phyloP scores from a whole-genome alignment of 1,140 invertebrate genomes.

The Neocloeon triangulifer region DNA sequence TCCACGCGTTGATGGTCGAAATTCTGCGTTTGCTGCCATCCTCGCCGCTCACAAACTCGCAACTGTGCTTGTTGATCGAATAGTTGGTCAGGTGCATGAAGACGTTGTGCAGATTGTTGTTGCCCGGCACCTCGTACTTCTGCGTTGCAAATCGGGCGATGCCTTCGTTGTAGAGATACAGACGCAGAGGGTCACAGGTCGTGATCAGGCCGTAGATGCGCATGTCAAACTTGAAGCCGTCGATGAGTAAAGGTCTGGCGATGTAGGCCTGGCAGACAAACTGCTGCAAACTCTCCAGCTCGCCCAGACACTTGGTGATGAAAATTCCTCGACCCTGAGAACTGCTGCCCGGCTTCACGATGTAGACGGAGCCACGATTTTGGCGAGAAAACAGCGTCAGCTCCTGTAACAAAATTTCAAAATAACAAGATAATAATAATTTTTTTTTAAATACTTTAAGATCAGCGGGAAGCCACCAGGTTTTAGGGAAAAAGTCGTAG shows the following conservation, averaged over 20 bases:
- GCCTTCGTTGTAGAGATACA: slow-evolving; percentile 92
- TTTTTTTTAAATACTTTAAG: slow-evolving; percentile 12
- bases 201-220: slow-evolving; percentile 85
- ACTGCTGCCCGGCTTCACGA: slow-evolving; percentile 69
- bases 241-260: slow-evolving; percentile 58
- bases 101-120: slow-evolving; percentile 55
- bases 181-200: slow-evolving; percentile 74
- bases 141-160: slow-evolving; percentile 75
- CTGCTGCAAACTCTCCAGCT: slow-evolving; percentile 50
- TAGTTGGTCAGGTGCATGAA: slow-evolving; percentile 98
- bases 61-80: slow-evolving; percentile 68
- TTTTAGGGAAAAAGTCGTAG: slow-evolving; percentile 78
- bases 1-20: slow-evolving; percentile 53
- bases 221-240: slow-evolving; percentile 94
- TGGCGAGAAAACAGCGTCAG: slow-evolving; percentile 18
- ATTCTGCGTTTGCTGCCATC: slow-evolving; percentile 67
- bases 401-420: slow-evolving; percentile 3
- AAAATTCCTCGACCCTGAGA: slow-evolving; percentile 73
- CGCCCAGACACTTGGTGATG: slow-evolving; percentile 54
- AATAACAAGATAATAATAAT: neutral
- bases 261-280: slow-evolving; percentile 68
- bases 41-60: slow-evolving; percentile 34
- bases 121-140: slow-evolving; percentile 55
- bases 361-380: slow-evolving; percentile 55
- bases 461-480: slow-evolving; percentile 86